These are phyloP conservation scores for Plodia interpunctella DNA, from an alignment of 1,140 invertebrate genomes.

Conservation along the genomic window DNA sequence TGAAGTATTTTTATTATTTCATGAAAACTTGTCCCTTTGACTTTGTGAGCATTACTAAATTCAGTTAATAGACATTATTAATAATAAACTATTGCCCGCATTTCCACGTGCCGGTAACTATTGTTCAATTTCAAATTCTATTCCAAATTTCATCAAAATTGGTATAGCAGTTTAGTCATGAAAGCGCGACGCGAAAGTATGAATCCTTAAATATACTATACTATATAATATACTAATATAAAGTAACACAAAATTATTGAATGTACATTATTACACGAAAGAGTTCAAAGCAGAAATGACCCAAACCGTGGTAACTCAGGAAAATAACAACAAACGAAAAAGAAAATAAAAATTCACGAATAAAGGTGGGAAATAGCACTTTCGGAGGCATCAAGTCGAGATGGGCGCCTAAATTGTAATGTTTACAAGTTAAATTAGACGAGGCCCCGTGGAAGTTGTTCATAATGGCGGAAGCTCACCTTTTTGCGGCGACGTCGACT, in stretches of 20 bases:
- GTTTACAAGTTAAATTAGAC: constrained; percentile 61
- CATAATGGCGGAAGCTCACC: constrained; percentile 43
- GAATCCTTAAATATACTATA: too few relatives aligned
- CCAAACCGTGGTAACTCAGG: constrained; percentile 26
- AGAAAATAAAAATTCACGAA: constrained; percentile 40
- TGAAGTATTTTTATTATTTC: neutral
- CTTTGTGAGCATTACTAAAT: too few relatives aligned
- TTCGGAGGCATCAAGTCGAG: constrained; percentile 47
- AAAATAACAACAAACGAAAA: constrained; percentile 43
- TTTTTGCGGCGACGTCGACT: constrained; percentile 34
- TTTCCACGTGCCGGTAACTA: too few relatives aligned
- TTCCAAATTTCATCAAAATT: too few relatives aligned
- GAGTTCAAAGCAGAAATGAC: constrained; percentile 2
- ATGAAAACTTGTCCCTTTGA: neutral
- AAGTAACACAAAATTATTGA: too few relatives aligned
- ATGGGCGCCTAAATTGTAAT: constrained; percentile 53
- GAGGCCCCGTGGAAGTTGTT: constrained; percentile 46
- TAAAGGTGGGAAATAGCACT: constrained; percentile 47
- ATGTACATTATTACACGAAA: neutral
- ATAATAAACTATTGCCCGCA: too few relatives aligned
- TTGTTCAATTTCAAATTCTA: too few relatives aligned
- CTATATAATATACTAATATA: too few relatives aligned
- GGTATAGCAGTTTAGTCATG: too few relatives aligned
- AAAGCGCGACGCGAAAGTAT: too few relatives aligned
- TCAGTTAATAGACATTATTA: too few relatives aligned